Evolutionary conservation across 2,113 vertebrate species (phyloP).

Genomic region (Girardinichthys multiradiatus): DNA sequence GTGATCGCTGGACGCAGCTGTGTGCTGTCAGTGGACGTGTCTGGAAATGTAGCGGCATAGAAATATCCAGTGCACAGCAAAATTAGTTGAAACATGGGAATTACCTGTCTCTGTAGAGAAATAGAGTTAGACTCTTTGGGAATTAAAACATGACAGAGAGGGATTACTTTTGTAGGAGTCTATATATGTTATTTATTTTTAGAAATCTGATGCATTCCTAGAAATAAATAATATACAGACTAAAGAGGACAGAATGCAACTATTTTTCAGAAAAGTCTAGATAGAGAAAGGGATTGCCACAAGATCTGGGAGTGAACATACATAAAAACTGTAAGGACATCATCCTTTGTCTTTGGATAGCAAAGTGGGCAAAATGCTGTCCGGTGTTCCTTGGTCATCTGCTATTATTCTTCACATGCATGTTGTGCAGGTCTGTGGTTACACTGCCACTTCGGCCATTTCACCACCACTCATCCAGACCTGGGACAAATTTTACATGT

Average conservation of each 20-base stretch:
- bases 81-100: not conserved
- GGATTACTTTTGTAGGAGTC: not conserved
- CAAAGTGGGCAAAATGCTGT: too few relatives aligned
- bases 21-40: not conserved
- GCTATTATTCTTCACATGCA: too few relatives aligned
- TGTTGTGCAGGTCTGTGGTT: too few relatives aligned
- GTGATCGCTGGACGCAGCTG: not conserved
- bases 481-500: too few relatives aligned
- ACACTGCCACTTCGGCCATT: too few relatives aligned
- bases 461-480: too few relatives aligned
- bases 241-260: not conserved
- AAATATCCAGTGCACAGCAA: not conserved
- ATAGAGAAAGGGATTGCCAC: not conserved
- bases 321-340: too few relatives aligned
- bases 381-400: too few relatives aligned
- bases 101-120: slow-evolving; percentile 5
- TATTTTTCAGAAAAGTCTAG: not conserved
- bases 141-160: not conserved
- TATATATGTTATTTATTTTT: not conserved
- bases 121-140: not conserved
- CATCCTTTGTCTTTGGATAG: too few relatives aligned
- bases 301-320: too few relatives aligned
- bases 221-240: not conserved
- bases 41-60: not conserved
- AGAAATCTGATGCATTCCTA: not conserved